Conservation (phyloP, 2,797 vertebrate genomes). For the Rhadinocentrus ornatus region DNA sequence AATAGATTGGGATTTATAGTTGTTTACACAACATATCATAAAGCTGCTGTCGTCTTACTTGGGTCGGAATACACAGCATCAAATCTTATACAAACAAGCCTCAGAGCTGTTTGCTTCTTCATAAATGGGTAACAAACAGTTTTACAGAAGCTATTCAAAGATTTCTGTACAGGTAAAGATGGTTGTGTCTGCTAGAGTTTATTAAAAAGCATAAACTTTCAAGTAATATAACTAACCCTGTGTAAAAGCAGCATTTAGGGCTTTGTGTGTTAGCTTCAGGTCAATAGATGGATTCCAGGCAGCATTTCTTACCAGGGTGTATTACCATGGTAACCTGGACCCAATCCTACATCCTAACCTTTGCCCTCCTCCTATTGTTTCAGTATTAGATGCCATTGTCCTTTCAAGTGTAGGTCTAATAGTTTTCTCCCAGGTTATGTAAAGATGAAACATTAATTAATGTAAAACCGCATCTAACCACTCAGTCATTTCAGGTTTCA, state of each 20-base stretch:
- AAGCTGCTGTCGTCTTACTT: neutral
- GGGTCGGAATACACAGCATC: neutral
- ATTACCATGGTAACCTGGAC: neutral
- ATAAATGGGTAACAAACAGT: neutral
- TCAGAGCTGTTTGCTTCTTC: neutral
- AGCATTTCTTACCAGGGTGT: neutral
- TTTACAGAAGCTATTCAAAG: neutral
- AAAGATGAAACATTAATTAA: neutral
- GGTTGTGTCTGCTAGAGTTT: neutral
- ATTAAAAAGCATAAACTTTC: neutral
- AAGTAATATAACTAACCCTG: neutral
- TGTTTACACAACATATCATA: neutral
- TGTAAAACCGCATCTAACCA: neutral
- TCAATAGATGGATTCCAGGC: neutral
- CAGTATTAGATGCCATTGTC: too few relatives aligned
- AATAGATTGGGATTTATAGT: neutral
- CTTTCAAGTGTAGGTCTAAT: neutral
- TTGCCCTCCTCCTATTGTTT: too few relatives aligned
- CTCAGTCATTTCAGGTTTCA: too few relatives aligned
- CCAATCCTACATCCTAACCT: too few relatives aligned
- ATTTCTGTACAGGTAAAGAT: neutral
- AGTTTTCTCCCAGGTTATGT: neutral
- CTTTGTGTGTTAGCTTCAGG: neutral
- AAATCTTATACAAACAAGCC: neutral
- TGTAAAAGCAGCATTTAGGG: neutral